Evolutionary conservation across 1,140 invertebrate species (phyloP).

Genomic region (Camponotus vicinus): DNA sequence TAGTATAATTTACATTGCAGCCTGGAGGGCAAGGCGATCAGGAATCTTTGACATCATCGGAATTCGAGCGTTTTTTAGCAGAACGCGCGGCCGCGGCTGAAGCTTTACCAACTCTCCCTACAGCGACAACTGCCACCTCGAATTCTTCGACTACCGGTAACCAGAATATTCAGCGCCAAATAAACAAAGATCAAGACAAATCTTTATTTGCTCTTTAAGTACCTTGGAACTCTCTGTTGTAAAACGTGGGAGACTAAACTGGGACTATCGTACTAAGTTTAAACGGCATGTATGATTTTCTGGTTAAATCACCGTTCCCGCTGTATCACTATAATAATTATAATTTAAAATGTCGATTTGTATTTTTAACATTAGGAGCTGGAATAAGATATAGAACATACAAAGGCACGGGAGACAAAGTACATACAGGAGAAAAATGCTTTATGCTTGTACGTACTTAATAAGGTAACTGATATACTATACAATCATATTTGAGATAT

Average conservation of each 20-base stretch:
- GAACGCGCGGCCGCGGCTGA: slow-evolving; percentile 95
- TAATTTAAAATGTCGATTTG: slow-evolving; percentile 47
- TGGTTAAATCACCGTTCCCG: slow-evolving; percentile 41
- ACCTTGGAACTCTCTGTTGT: slow-evolving; percentile 31
- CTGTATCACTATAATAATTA: slow-evolving; percentile 3
- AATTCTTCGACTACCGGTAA: slow-evolving; percentile 74
- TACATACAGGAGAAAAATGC: slow-evolving; percentile 59
- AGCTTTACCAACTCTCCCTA: slow-evolving; percentile 86
- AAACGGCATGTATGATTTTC: slow-evolving; percentile 36
- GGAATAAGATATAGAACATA: slow-evolving; percentile 39
- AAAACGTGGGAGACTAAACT: slow-evolving; percentile 32
- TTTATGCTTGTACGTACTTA: slow-evolving; percentile 80
- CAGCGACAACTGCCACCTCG: slow-evolving; percentile 73
- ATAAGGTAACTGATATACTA: slow-evolving; percentile 66
- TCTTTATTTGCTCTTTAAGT: slow-evolving; percentile 85
- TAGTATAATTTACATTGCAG: slow-evolving; percentile 68
- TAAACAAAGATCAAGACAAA: slow-evolving; percentile 85
- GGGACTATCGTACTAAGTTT: slow-evolving; percentile 38
- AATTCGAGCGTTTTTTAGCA: slow-evolving; percentile 97
- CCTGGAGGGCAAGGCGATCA: slow-evolving; percentile 81
- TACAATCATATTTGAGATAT: slow-evolving; percentile 65
- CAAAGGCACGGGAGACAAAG: slow-evolving; percentile 22
- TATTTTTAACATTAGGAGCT: slow-evolving; percentile 55
- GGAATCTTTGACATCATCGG: slow-evolving; percentile 92
- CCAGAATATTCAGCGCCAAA: slow-evolving; percentile 80